These are phyloP conservation scores for Pinctada fucata DNA, from an alignment of 2,888 invertebrate species.

Conservation along the genomic window DNA sequence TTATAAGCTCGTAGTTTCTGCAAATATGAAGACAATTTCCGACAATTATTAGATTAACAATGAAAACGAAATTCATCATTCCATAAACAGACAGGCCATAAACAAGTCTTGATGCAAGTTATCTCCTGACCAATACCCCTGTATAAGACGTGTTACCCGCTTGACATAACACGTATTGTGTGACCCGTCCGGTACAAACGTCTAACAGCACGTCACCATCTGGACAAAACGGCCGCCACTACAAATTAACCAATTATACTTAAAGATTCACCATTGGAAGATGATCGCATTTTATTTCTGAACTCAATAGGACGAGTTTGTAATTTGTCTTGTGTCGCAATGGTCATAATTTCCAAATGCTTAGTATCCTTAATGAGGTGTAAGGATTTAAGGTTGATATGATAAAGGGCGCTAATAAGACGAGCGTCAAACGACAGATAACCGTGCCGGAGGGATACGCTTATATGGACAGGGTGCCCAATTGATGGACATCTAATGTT, in stretches of 20 bases:
- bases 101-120: background rate
- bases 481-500: no score
- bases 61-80: background rate
- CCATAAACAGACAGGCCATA: background rate
- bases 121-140: background rate
- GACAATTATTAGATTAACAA: no score
- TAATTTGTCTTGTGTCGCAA: conserved; percentile 28
- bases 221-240: conserved; percentile 2
- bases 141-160: background rate
- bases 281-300: conserved; percentile 24
- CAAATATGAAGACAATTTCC: no score
- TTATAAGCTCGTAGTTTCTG: no score
- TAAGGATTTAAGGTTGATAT: background rate
- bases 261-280: conserved; percentile 29
- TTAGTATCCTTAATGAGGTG: background rate
- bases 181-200: background rate
- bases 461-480: no score
- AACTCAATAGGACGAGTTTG: conserved; percentile 34
- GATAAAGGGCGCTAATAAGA: background rate
- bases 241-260: conserved; percentile 36
- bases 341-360: background rate
- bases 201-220: conserved; percentile 4
- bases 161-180: background rate
- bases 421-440: no score
- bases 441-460: no score